Percentiles rank a stretch among this genome's conserved stretches.
These are phyloP conservation scores for Malthinus flaveolus DNA, from an alignment of 2,888 invertebrate species.

Conservation along the genomic window DNA sequence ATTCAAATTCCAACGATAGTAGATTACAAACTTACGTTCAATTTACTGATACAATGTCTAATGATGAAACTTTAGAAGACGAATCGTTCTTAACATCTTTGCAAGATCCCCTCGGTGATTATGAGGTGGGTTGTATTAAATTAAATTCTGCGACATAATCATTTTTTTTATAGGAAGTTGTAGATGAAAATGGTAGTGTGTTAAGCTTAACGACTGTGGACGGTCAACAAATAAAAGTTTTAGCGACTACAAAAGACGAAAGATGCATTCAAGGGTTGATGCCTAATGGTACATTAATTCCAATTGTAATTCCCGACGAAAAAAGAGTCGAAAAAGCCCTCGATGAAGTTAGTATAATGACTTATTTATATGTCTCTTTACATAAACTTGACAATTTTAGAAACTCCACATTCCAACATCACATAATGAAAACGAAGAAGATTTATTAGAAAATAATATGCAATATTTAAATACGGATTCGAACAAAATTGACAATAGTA, in stretches of 20 bases:
- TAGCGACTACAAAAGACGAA: conserved; percentile 60
- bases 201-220: conserved; percentile 70
- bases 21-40: conserved; percentile 49
- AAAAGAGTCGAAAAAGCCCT: conserved; percentile 1
- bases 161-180: conserved; percentile 56
- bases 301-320: conserved; percentile 37
- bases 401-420: neutral
- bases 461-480: conserved; percentile 20
- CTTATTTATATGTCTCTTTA: neutral
- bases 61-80: conserved; percentile 11
- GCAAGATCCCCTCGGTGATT: conserved; percentile 30
- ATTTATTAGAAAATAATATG: conserved; percentile 25
- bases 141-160: neutral
- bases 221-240: conserved; percentile 66
- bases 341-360: neutral
- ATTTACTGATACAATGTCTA: conserved; percentile 37
- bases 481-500: conserved; percentile 38
- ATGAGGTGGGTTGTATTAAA: conserved; percentile 30
- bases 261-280: conserved; percentile 55
- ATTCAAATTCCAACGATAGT: conserved; percentile 51
- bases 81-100: conserved; percentile 10
- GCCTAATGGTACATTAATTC: conserved; percentile 54
- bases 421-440: neutral
- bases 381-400: neutral
- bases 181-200: conserved; percentile 71